A percentile compares a stretch with the other conserved stretches of the same genome.
Evolutionary conservation across 2,888 invertebrate genomes (phyloP).

Genomic region (Sabellastarte sp.): DNA sequence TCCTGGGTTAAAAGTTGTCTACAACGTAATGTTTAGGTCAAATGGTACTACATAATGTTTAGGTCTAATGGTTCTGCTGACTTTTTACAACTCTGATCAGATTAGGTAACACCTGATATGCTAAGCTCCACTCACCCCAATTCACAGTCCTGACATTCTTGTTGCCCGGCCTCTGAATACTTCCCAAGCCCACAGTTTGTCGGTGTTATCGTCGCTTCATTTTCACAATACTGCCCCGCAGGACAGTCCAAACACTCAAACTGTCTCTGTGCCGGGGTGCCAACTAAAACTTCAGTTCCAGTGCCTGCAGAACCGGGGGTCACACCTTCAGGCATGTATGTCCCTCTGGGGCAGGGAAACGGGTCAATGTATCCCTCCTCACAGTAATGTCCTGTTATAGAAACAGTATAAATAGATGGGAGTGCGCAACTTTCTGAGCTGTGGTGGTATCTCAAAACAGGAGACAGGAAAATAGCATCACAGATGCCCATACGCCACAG

Average conservation of each 20-base stretch:
- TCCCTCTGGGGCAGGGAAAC: conserved; percentile 42
- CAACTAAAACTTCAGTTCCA: conserved; percentile 15
- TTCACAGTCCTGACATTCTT: conserved; percentile 43
- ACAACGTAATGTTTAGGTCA: too few relatives aligned
- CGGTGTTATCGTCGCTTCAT: conserved; percentile 39
- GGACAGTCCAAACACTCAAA: conserved; percentile 49
- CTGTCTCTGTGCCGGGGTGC: conserved; percentile 46
- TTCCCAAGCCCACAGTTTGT: conserved; percentile 39
- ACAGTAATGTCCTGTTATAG: conserved; percentile 50
- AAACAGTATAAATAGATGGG: too few relatives aligned
- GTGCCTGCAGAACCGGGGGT: conserved; percentile 11
- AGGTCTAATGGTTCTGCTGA: too few relatives aligned
- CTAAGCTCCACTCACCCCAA: conserved; percentile 42
- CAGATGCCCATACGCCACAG: too few relatives aligned
- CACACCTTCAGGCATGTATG: conserved; percentile 55
- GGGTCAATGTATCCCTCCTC: conserved; percentile 45
- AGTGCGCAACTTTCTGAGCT: too few relatives aligned
- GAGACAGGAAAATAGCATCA: too few relatives aligned
- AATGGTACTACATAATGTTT: too few relatives aligned
- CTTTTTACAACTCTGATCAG: too few relatives aligned
- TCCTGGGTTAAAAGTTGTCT: too few relatives aligned
- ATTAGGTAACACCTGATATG: too few relatives aligned
- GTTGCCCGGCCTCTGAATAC: conserved; percentile 43
- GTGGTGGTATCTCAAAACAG: too few relatives aligned
- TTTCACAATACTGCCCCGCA: conserved; percentile 43